Evolutionary conservation across 1,140 invertebrate genomes (phyloP).

Genomic region (Orchestia grillus): DNA sequence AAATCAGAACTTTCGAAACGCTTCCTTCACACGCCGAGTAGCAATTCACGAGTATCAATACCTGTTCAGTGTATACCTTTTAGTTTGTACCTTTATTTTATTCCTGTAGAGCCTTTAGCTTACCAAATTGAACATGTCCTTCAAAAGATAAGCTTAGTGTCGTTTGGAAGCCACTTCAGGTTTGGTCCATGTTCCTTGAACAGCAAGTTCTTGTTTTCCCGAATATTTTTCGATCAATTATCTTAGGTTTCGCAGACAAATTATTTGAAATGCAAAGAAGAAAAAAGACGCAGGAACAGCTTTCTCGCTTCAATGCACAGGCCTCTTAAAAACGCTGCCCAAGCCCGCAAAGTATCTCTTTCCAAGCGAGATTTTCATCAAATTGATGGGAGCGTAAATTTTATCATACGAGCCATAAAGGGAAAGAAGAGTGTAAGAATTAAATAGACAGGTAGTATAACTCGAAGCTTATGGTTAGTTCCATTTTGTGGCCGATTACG

Average conservation of each 20-base stretch:
- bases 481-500: conserved; percentile 52
- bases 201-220: neutral
- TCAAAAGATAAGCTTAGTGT: too few relatives aligned
- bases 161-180: neutral
- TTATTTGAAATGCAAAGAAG: neutral
- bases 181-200: neutral
- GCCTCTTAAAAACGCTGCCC: neutral
- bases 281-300: neutral
- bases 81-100: too few relatives aligned
- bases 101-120: too few relatives aligned
- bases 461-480: conserved; percentile 35
- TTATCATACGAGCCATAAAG: conserved; percentile 54
- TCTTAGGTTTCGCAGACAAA: neutral
- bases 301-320: neutral
- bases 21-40: too few relatives aligned
- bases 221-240: neutral
- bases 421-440: conserved; percentile 52
- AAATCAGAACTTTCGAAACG: too few relatives aligned
- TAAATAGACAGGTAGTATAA: conserved; percentile 54
- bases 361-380: conserved; percentile 7
- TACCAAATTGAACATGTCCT: too few relatives aligned
- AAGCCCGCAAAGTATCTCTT: conserved; percentile 45
- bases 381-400: conserved; percentile 50
- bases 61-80: too few relatives aligned
- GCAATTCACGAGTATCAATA: too few relatives aligned